phyloP scores from a whole-genome alignment of 2,888 invertebrate genomes.

The Ochropleura leucogaster region DNA sequence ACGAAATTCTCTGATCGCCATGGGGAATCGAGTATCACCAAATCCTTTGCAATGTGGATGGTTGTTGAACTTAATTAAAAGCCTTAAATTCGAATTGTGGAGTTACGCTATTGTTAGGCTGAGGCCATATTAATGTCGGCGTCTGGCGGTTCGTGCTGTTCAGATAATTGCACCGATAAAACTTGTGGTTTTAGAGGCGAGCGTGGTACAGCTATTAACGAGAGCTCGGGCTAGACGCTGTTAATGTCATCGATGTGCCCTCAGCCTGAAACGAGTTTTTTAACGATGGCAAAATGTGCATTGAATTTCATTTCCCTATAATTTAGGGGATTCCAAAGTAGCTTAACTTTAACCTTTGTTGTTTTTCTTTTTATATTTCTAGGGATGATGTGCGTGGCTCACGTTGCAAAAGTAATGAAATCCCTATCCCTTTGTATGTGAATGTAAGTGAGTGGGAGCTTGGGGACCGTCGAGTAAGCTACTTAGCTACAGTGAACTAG shows the following conservation, averaged over 20 bases:
- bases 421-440: slow-evolving; percentile 25
- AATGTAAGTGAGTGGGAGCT: slow-evolving; percentile 27
- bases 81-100: slow-evolving; percentile 70
- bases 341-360: neutral
- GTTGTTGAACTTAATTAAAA: slow-evolving; percentile 74
- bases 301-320: neutral
- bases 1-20: slow-evolving; percentile 59
- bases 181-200: slow-evolving; percentile 67
- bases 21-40: slow-evolving; percentile 68
- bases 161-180: slow-evolving; percentile 75
- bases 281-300: slow-evolving; percentile 29
- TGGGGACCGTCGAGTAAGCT: slow-evolving; percentile 41
- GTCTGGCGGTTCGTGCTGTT: slow-evolving; percentile 63
- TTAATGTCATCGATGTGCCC: slow-evolving; percentile 52
- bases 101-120: slow-evolving; percentile 70
- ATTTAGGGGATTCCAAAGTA: neutral
- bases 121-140: slow-evolving; percentile 68
- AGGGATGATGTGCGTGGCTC: slow-evolving; percentile 12
- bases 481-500: slow-evolving; percentile 40
- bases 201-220: slow-evolving; percentile 50
- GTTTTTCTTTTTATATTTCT: neutral
- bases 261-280: slow-evolving; percentile 56
- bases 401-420: slow-evolving; percentile 42
- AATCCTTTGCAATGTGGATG: slow-evolving; percentile 66
- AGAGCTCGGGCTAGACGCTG: slow-evolving; percentile 33